Evolutionary conservation across 2,797 vertebrate genomes (phyloP).

Genomic region (Thalassophryne amazonica): DNA sequence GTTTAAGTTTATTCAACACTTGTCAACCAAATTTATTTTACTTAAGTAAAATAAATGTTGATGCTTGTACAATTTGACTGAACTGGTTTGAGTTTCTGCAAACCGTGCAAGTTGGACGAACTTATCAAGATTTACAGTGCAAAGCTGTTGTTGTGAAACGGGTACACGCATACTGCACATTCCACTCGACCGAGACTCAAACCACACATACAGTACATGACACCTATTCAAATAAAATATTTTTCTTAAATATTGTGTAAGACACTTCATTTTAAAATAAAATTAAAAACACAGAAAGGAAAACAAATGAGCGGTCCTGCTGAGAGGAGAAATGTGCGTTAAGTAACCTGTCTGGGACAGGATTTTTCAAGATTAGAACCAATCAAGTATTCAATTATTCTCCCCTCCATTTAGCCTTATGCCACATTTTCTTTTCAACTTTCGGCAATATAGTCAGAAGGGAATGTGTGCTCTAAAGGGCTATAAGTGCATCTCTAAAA

Average conservation of each 20-base stretch:
- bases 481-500: neutral
- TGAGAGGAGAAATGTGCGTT: neutral
- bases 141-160: too few species aligned
- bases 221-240: neutral
- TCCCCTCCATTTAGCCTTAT: slow-evolving; percentile 8
- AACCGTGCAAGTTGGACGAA: too few species aligned
- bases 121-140: too few species aligned
- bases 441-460: neutral
- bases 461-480: neutral
- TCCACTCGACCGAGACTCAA: neutral
- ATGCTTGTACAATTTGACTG: too few species aligned
- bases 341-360: slow-evolving; percentile 34
- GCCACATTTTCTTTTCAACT: neutral
- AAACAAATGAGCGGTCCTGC: slow-evolving; percentile 10
- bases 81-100: too few species aligned
- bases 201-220: neutral
- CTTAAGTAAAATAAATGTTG: too few species aligned
- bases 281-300: neutral
- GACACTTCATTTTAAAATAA: slow-evolving; percentile 16
- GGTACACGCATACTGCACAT: slow-evolving; percentile 4
- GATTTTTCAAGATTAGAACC: slow-evolving; percentile 46
- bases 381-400: slow-evolving; percentile 50
- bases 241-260: slow-evolving; percentile 4
- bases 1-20: too few species aligned
- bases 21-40: too few species aligned